phyloP scores from a whole-genome alignment of 2,113 vertebrate genomes.

The Bambusicola thoracicus region DNA sequence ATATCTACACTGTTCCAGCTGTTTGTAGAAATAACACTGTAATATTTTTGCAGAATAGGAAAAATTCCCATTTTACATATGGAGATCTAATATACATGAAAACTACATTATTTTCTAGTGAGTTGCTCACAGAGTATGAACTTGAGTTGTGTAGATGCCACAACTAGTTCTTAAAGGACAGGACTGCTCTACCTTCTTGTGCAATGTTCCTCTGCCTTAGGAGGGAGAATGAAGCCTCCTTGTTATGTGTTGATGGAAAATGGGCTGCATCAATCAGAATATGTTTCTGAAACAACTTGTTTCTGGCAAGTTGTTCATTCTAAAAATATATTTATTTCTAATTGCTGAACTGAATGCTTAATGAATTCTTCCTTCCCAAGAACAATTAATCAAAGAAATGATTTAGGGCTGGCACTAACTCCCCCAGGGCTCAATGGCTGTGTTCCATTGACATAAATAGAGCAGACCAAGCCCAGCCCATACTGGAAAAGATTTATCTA shows the following conservation, averaged over 20 bases:
- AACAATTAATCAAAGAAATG: conserved; percentile 69
- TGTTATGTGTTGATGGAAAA: background rate
- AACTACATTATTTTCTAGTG: background rate
- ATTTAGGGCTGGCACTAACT: conserved; percentile 49
- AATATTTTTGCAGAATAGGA: background rate
- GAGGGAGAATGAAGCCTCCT: conserved; percentile 10
- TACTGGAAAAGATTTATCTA: conserved; percentile 3
- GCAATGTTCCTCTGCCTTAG: background rate
- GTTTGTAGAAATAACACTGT: background rate
- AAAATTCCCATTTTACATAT: background rate
- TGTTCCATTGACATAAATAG: conserved; percentile 57
- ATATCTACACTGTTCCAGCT: background rate
- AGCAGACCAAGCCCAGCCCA: conserved; percentile 1
- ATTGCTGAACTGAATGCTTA: conserved; percentile 62
- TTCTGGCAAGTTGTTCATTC: conserved; percentile 66
- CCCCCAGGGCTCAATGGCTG: conserved; percentile 42
- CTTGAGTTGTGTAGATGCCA: background rate
- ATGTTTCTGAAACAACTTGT: conserved; percentile 62
- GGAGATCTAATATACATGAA: background rate
- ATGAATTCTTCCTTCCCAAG: conserved; percentile 64
- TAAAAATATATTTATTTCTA: conserved; percentile 72
- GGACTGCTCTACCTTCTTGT: background rate
- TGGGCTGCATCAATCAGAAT: conserved; percentile 48
- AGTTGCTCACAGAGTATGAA: background rate
- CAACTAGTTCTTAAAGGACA: background rate